phyloP scores from a whole-genome alignment of 92 coral and sea anemone genomes.

The Meandrina meandrites region DNA sequence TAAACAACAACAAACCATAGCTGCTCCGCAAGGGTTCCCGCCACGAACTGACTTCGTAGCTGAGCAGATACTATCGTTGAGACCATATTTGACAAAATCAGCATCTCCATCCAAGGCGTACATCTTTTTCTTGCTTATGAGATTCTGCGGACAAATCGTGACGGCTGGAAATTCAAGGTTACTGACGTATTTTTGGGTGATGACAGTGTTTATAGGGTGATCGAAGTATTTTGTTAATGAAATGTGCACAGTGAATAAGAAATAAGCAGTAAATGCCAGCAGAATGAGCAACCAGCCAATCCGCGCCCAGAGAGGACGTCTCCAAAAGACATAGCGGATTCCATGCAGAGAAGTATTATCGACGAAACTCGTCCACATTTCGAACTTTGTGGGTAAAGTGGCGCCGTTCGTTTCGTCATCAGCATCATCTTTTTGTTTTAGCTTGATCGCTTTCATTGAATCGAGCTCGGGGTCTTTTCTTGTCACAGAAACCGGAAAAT shows the following conservation, averaged over 20 bases:
- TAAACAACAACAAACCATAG: constrained; percentile 68
- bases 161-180: constrained; percentile 62
- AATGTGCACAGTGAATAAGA: constrained; percentile 20
- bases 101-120: constrained; percentile 54
- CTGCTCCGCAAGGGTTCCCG: constrained; percentile 69
- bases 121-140: constrained; percentile 54
- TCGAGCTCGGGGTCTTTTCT: neutral
- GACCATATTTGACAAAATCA: constrained; percentile 28
- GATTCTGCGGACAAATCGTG: constrained; percentile 61
- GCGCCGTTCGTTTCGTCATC: neutral
- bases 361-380: constrained; percentile 40
- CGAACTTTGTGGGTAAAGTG: constrained; percentile 1
- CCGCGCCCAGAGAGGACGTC: constrained; percentile 44
- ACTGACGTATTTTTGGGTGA: constrained; percentile 30
- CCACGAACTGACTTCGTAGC: constrained; percentile 64
- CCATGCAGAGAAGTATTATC: constrained; percentile 70
- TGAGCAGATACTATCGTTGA: constrained; percentile 69
- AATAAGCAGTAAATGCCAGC: constrained; percentile 34
- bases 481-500: neutral
- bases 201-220: constrained; percentile 42
- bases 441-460: neutral
- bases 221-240: constrained; percentile 28
- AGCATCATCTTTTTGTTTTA: neutral
- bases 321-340: constrained; percentile 47
- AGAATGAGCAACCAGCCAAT: constrained; percentile 53